Percentiles rank a stretch among this genome's conserved stretches.
These are phyloP conservation scores for Alauda arvensis DNA, from an alignment of 2,797 vertebrate species.

Conservation along the genomic window DNA sequence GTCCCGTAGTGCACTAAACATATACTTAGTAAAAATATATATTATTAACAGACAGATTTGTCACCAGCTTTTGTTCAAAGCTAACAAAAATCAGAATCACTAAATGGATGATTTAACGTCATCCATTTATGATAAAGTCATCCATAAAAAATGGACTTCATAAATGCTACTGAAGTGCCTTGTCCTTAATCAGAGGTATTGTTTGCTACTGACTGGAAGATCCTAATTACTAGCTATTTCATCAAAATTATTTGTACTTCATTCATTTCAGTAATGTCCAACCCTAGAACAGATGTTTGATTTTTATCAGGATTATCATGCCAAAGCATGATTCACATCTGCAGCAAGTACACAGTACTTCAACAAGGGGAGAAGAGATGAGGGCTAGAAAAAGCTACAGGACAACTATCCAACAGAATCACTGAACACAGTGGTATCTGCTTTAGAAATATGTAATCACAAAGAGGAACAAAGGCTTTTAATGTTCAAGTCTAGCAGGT, in stretches of 20 bases:
- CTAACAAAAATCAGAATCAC: not conserved
- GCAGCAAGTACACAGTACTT: not conserved
- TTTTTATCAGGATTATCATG: not conserved
- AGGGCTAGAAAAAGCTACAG: not conserved
- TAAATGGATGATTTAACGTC: too few species aligned
- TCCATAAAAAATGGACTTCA: not conserved
- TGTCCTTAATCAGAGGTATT: not conserved
- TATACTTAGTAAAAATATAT: slow-evolving; percentile 79
- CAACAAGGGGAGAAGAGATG: not conserved
- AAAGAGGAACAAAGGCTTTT: not conserved
- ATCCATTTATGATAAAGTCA: too few species aligned
- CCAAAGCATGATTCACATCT: not conserved
- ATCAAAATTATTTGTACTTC: not conserved
- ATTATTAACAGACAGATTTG: not conserved
- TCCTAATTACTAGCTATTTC: not conserved
- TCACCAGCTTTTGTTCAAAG: not conserved
- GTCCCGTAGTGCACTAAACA: slow-evolving; percentile 95
- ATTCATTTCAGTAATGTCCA: not conserved
- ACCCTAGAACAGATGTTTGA: not conserved
- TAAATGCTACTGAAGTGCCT: not conserved
- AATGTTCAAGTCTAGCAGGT: not conserved
- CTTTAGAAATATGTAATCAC: not conserved
- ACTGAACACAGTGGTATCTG: not conserved
- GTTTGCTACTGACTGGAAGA: not conserved
- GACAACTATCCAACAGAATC: not conserved